phyloP scores from a whole-genome alignment of 2,888 invertebrate species.

The Cacoxenus indagator region DNA sequence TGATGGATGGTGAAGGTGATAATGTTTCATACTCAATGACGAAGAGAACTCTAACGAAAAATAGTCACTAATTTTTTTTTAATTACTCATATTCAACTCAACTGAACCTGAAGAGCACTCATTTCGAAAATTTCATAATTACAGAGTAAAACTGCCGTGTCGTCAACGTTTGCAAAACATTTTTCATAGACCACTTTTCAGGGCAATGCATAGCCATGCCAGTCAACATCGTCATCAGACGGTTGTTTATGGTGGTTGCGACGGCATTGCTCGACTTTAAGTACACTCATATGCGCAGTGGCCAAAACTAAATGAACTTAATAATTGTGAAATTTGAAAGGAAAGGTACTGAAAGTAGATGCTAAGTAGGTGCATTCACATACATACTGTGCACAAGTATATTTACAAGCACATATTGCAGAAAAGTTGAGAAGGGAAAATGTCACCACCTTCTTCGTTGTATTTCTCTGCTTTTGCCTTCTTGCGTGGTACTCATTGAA shows the following conservation, averaged over 20 bases:
- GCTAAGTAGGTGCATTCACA: conserved; percentile 61
- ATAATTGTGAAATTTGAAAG: too few relatives aligned
- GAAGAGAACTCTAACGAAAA: neutral
- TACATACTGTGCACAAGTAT: conserved; percentile 37
- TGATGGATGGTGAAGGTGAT: neutral
- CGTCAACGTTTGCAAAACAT: neutral
- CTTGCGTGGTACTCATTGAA: conserved; percentile 49
- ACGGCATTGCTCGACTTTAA: conserved; percentile 34
- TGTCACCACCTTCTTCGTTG: neutral
- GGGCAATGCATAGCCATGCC: neutral
- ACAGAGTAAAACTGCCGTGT: conserved; percentile 28
- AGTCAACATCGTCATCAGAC: neutral
- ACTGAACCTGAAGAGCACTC: conserved; percentile 32
- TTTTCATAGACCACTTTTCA: conserved; percentile 14
- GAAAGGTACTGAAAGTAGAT: conserved; percentile 58
- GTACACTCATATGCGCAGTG: conserved; percentile 55
- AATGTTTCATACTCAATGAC: too few relatives aligned
- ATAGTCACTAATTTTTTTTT: conserved; percentile 55
- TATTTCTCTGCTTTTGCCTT: neutral
- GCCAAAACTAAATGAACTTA: conserved; percentile 44
- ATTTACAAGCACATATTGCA: neutral
- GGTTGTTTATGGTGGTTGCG: neutral
- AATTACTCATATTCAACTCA: conserved; percentile 57
- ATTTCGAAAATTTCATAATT: conserved; percentile 49
- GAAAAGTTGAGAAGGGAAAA: conserved; percentile 25